A percentile compares a stretch with the other conserved stretches of the same genome.
These are phyloP conservation scores for Progne subis DNA, from an alignment of 2,113 vertebrate genomes.

Conservation along the genomic window DNA sequence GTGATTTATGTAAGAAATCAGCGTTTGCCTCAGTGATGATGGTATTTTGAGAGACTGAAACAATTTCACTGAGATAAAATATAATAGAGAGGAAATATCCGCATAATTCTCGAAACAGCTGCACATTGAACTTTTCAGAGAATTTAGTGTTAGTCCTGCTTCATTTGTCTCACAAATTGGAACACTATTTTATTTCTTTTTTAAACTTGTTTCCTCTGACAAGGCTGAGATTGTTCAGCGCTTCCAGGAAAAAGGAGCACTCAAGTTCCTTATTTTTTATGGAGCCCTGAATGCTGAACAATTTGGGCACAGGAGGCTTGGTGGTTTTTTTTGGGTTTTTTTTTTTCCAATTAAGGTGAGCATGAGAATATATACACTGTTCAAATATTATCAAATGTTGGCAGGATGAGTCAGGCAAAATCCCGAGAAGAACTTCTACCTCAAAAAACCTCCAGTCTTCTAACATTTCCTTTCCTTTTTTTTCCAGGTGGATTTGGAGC, in stretches of 20 bases:
- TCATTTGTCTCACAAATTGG: not conserved
- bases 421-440: fast-evolving
- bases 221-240: not conserved
- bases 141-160: not conserved
- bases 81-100: not conserved
- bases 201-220: not conserved
- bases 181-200: not conserved
- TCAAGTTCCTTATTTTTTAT: not conserved
- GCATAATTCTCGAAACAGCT: not conserved
- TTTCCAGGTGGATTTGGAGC: conserved; percentile 93
- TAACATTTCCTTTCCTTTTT: not conserved
- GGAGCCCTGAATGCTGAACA: not conserved
- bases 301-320: not conserved
- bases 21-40: not conserved
- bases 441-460: not conserved
- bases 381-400: not conserved
- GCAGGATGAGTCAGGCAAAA: not conserved
- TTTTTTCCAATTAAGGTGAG: not conserved
- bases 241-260: not conserved
- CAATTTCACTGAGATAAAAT: not conserved
- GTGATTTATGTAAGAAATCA: conserved; percentile 19
- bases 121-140: not conserved
- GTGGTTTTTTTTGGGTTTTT: too few species aligned
- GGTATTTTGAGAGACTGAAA: not conserved
- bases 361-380: not conserved